phyloP scores from a whole-genome alignment of 2,113 vertebrate genomes.

The Axis porcinus region DNA sequence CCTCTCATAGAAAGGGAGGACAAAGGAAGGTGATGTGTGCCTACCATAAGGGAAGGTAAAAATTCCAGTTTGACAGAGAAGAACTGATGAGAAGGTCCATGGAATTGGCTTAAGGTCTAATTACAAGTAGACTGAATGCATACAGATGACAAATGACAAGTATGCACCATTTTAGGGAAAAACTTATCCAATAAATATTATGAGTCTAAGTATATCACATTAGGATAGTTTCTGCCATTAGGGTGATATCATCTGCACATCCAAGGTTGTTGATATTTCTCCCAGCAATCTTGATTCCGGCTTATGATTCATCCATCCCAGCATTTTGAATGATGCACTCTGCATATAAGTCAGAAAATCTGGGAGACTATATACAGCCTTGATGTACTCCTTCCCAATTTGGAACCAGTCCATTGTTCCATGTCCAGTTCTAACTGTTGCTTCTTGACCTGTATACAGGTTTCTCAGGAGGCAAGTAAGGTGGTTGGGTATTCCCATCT shows the following conservation, averaged over 20 bases:
- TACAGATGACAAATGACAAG: neutral
- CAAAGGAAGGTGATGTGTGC: neutral
- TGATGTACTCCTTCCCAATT: neutral
- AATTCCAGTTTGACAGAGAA: neutral
- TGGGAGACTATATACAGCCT: neutral
- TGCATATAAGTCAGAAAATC: neutral
- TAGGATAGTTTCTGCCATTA: neutral
- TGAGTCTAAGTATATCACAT: neutral
- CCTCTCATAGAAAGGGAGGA: neutral
- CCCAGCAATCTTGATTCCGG: neutral
- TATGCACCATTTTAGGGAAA: neutral
- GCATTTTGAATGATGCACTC: neutral
- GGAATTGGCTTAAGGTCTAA: neutral
- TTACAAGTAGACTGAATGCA: neutral
- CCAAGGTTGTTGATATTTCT: neutral
- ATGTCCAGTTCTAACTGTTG: neutral
- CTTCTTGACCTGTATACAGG: neutral
- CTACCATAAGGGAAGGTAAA: neutral
- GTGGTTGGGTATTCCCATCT: neutral
- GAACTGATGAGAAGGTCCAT: neutral
- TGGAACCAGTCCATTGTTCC: neutral
- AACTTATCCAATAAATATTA: neutral
- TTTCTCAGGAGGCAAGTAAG: neutral
- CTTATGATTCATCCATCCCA: neutral
- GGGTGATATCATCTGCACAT: neutral